Base-by-base conservation (phyloP, 2,888 invertebrate species). In the Drosophila incognita region DNA sequence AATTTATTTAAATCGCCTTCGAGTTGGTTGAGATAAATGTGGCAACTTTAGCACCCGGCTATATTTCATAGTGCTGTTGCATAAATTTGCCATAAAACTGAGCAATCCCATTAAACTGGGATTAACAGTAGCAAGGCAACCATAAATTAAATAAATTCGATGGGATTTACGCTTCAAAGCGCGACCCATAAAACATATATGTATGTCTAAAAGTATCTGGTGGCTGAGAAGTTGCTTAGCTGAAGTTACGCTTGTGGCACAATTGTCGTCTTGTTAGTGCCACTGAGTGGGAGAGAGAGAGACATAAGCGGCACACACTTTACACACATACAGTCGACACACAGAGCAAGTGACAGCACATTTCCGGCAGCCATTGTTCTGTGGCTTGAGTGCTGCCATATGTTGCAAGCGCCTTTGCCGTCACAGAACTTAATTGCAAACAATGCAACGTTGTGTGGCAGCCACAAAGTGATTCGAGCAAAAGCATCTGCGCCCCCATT, bases 81-180 rank as follows among this genome's bases (percentile, higher is more conserved):
- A 85, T 85, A 85, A 87, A 87, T 84, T 85, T 73, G 62, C 85
- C 76, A 85, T 87, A 79, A 85, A 84, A 76, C 69, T 74, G 81
- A 79, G 76, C 71, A 81, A 69, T 71, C 69, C 76, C 76, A 84
- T 82, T 79, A 76, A 69, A 73, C 57, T 38, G 69, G 69, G 46
- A 77, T 80, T 85, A 81, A 83, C 79, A 79, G 87, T 83, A 77
- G 76, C 70, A 74, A 40, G 65, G 74, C 48, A 81, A 82, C 85
- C 81, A 85, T 79, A 76, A 81, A 83, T 65, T 65, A 79, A 87
- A 87, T 82, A 82, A 76, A 84, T 81, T 84, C 76, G 76, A 83
- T 76, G 72, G 78, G 76, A 83, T 83, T 80, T 82, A 53, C 80
- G 74, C 76, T 75, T 75, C 46, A 72, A 53, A 76, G 79, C 51